phyloP scores from a whole-genome alignment of 2,888 invertebrate species.

The Eilema sororculum region DNA sequence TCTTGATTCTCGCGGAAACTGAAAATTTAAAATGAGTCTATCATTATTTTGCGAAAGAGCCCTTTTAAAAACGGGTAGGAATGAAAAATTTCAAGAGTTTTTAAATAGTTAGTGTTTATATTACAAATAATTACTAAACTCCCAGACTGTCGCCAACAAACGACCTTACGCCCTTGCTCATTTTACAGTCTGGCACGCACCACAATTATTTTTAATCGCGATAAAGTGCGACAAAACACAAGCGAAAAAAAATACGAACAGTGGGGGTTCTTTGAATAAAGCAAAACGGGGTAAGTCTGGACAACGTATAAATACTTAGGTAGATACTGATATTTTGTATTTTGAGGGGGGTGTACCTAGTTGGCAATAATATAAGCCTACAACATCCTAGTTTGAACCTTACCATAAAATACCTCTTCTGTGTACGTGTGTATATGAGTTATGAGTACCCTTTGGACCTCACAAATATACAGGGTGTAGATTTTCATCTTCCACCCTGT shows the following conservation, averaged over 20 bases:
- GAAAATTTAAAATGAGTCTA: background rate
- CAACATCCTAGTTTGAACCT: too few relatives aligned
- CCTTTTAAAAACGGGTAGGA: background rate
- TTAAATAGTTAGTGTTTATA: background rate
- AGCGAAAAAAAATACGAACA: background rate
- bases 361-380: too few relatives aligned
- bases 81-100: background rate
- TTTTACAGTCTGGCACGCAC: constrained; percentile 36
- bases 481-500: too few relatives aligned
- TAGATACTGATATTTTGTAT: too few relatives aligned
- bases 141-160: background rate
- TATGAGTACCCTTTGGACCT: too few relatives aligned
- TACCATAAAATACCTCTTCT: too few relatives aligned
- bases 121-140: background rate
- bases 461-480: too few relatives aligned
- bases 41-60: background rate
- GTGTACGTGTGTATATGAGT: too few relatives aligned
- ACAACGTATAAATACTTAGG: too few relatives aligned
- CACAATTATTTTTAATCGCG: constrained; percentile 38
- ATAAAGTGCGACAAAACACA: constrained; percentile 20
- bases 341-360: too few relatives aligned
- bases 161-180: constrained; percentile 12
- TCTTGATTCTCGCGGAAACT: too few relatives aligned
- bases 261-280: background rate
- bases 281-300: background rate